phyloP scores from a whole-genome alignment of 2,113 vertebrate genomes.

The Zapornia atra region DNA sequence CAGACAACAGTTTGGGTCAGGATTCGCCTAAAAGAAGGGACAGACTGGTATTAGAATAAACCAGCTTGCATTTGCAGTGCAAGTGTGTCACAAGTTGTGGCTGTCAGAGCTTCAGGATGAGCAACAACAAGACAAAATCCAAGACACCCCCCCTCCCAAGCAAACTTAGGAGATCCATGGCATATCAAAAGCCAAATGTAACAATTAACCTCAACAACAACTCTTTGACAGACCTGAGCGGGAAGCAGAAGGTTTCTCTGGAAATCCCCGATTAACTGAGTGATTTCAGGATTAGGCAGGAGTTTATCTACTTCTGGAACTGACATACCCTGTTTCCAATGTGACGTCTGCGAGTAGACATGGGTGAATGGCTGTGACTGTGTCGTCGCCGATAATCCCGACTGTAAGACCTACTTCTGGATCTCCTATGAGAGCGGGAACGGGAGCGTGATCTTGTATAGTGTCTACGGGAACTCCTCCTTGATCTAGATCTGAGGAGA shows the following conservation, averaged over 20 bases:
- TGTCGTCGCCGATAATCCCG: conserved; percentile 87
- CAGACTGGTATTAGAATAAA: not conserved
- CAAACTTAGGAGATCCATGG: not conserved
- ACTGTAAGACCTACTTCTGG: conserved; percentile 90
- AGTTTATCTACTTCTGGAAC: not conserved
- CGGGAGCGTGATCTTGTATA: conserved; percentile 89
- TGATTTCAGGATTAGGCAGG: not conserved
- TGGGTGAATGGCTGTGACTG: conserved; percentile 94
- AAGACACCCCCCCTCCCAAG: too few relatives aligned
- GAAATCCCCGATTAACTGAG: not conserved
- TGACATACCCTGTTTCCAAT: conserved; percentile 89
- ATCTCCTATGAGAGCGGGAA: conserved; percentile 88
- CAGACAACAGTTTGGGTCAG: conserved; percentile 93
- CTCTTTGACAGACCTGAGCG: not conserved
- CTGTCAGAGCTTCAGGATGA: not conserved
- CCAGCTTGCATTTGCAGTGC: not conserved
- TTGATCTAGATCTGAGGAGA: conserved; percentile 86
- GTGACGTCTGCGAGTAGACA: conserved; percentile 94
- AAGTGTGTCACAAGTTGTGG: not conserved
- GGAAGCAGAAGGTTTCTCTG: not conserved
- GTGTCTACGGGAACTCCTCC: conserved; percentile 90
- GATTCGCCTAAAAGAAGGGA: conserved; percentile 84
- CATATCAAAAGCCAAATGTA: not conserved
- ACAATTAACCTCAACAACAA: not conserved
- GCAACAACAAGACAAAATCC: not conserved